Conservation (phyloP, 53 echinoderm and acorn worm genomes). For the Luidia sarsii region DNA sequence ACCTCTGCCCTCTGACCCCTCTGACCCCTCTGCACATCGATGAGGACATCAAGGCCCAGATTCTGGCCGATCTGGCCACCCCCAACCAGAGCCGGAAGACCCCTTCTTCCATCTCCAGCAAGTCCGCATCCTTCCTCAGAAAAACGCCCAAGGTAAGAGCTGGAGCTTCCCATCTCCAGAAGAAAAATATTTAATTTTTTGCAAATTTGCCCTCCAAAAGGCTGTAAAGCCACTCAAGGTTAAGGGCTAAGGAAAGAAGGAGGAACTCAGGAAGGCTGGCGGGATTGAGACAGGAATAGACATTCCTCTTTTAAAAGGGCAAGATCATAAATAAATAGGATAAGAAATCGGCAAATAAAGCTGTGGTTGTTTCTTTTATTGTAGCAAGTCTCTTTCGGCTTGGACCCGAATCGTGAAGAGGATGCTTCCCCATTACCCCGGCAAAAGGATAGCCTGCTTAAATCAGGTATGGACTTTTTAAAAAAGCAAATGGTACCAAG, state of each 20-base stretch:
- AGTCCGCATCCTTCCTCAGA: not conserved
- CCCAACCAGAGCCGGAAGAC: not conserved
- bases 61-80: constrained; percentile 19
- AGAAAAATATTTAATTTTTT: too few relatives aligned
- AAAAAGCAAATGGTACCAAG: too few relatives aligned
- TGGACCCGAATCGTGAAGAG: constrained; percentile 10
- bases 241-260: too few relatives aligned
- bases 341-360: too few relatives aligned
- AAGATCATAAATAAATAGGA: too few relatives aligned
- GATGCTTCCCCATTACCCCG: not conserved
- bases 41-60: not conserved
- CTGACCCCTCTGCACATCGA: not conserved
- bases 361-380: not conserved
- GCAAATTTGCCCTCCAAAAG: too few relatives aligned
- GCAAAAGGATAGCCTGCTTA: not conserved
- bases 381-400: constrained; percentile 40
- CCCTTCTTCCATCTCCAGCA: constrained; percentile 13
- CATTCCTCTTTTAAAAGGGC: too few relatives aligned
- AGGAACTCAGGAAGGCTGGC: too few relatives aligned
- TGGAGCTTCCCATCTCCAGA: too few relatives aligned
- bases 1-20: not conserved
- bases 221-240: too few relatives aligned
- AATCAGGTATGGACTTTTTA: constrained; percentile 32
- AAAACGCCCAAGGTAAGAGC: constrained; percentile 51
- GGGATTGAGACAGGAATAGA: too few relatives aligned